Base-by-base conservation (phyloP, 2,113 vertebrate species). In the Calcarius ornatus region DNA sequence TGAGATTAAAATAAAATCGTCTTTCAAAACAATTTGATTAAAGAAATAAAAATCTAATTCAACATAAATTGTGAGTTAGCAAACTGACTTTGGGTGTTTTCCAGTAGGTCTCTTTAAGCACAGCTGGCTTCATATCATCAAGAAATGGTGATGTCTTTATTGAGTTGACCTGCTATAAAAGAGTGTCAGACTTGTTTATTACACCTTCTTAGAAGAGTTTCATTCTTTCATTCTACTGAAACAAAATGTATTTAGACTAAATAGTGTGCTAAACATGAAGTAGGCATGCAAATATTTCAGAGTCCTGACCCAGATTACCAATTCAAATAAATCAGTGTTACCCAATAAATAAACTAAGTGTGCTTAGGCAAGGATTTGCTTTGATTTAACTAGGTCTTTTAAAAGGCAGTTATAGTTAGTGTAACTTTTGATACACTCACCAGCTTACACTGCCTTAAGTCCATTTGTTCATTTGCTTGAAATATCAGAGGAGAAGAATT, bases 171-270 rank as follows among this genome's bases (percentile, higher is more conserved):
- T 86, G 72, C 57, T 94, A 7, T 94, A 90, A 91, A 90, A 81
- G 15, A 80, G 73, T 82, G 78, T 87, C 82, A 90, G 56, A 72
- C 66, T 92, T 95, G 89, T 95, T 94, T 93, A 92, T 87, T 79
- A 75, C 93, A 94, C 92, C 70, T 97, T 95, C 59, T 81, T 75
- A 87, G 70, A 80, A 83, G 56, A 77, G 53, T 72, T 96, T 91
- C 8, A 28, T 92, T 89, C 72, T 86, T 95, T 84, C 69, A 57
- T 60, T 79, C 57, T 72, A 76, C 45, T 82, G 65, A 95, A 96
- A 4, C 31, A 81, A 91, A 89, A 89, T 57, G 16, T 77, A 38
- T 76, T 73, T 73, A 92, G 89, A 89, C 73, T 94, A 91, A 97
- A 86, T 84, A 88, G 25, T 73, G 87, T 4, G 3, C 35, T 95